Evolutionary conservation across 2,888 invertebrate genomes (phyloP), one percentile per base, ranked within the genome.

Genomic region (Campoplex capitator): DNA sequence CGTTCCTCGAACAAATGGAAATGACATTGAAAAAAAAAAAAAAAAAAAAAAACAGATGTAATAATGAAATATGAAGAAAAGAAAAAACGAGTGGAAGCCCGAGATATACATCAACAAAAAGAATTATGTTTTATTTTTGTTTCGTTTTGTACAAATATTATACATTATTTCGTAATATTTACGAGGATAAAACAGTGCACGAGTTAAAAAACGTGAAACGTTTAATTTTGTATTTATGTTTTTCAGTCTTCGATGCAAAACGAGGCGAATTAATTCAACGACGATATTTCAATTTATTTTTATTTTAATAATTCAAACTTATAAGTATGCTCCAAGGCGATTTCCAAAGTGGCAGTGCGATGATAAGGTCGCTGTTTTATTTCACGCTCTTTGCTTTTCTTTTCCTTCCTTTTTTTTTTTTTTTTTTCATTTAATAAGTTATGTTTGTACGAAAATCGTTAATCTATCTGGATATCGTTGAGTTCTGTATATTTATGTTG

Each of bases 241-340:
- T 32, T 90, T 94, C 93, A 94, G 93, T 94, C 93, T 93, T 93
- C 87, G 87, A 90, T 89, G 88, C 90, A 90, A 92, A 92, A 88
- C 67, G 73, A 83, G 82, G 85, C 84, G 87, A 84, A 85, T 88
- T 86, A 80, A 81, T 81, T 81, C 45, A 84, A 83, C 84, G 70
- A 85, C 73, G 70, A 76, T 32, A 32, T 62, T 32, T 62, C 32
- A 11, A 62, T 62, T 62, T 62, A 0, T 32, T 28, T 62, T 62
- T 28, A 62, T 62, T 16, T 32, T 7, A 28, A 62, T 62, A 62
- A 62, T 62, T 32, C 32, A 62, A 62, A 62, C 16, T 62, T 70
- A 76, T 73, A 28, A 56, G 68, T 77, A 65, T 89, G 83, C 87
- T 79, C 85, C 84, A 89, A 91, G 89, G 90, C 91, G 77, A 77